phyloP scores from a whole-genome alignment of 2,797 vertebrate genomes.

The Trichosurus vulpecula region DNA sequence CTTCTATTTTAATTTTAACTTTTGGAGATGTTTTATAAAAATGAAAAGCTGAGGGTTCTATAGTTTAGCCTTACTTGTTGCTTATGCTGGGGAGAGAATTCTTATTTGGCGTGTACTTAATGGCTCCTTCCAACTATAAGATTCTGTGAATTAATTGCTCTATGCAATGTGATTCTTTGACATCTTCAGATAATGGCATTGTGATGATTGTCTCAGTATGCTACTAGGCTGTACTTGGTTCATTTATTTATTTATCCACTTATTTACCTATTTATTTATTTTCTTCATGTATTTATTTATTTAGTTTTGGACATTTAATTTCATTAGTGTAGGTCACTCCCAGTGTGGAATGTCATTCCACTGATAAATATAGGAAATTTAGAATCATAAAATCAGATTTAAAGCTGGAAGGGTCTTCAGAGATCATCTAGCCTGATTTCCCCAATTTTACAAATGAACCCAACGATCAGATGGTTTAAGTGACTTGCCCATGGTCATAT shows the following conservation, averaged over 20 bases:
- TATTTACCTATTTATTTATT: not conserved
- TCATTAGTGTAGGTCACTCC: not conserved
- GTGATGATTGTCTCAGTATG: not conserved
- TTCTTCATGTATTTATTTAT: not conserved
- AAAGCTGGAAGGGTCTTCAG: not conserved
- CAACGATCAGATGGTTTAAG: not conserved
- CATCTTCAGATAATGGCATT: not conserved
- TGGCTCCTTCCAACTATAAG: not conserved
- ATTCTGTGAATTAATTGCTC: not conserved
- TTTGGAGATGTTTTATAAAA: not conserved
- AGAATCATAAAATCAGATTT: not conserved
- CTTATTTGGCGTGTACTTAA: not conserved
- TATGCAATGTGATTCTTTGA: not conserved
- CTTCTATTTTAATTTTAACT: constrained; percentile 12
- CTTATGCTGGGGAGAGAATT: not conserved
- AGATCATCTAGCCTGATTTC: not conserved
- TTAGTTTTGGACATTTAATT: not conserved
- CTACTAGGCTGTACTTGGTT: not conserved
- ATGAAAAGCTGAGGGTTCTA: not conserved
- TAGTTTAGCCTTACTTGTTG: not conserved
- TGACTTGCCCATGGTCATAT: not conserved
- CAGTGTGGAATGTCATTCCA: not conserved
- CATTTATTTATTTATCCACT: not conserved
- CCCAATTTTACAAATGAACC: not conserved
- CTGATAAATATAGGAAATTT: not conserved